Base-by-base conservation (phyloP, 2,888 invertebrate genomes). In the Galeruca laticollis region DNA sequence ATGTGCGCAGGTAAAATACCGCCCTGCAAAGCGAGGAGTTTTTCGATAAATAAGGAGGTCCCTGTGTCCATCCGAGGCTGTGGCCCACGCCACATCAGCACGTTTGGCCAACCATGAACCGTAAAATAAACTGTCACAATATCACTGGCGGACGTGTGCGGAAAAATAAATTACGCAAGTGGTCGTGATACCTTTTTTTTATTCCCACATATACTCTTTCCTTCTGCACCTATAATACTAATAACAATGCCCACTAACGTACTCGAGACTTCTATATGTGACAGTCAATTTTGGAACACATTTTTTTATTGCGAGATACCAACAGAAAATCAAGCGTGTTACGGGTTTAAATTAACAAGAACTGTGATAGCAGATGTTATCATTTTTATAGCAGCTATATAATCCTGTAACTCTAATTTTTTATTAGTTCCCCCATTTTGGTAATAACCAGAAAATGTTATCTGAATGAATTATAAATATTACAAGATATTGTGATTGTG, bases 11-110 rank as follows among this genome's bases (percentile, higher is more conserved):
- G 9, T 18, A 21, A 26, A 26, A 57, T 57, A 31, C 56, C 26
- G 10, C 35, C 35, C 56, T 57, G 56, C 11, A 66, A 72, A 54
- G 73, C 75, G 76, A 78, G 79, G 78, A 79, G 77, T 77, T 26
- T 77, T 75, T 78, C 81, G 80, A 82, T 82, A 82, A 82, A 82
- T 82, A 82, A 82, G 80, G 77, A 79, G 80, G 78, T 79, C 79
- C 78, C 65, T 59, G 51, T 49, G 72, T 72, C 69, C 66, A 69
- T 69, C 72, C 69, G 69, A 66, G 67, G 64, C 57, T 49, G 59
- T 52, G 54, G 64, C 26, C 63, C 13, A 49, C 59, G 71, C 69
- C 69, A 66, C 60, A 72, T 72, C 71, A 69, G 71, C 71, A 69
- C 71, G 68, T 72, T 60, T 54, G 59, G 31, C 57, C 51, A 54